Conservation (phyloP, 2,113 vertebrate species). For the Camelus bactrianus region DNA sequence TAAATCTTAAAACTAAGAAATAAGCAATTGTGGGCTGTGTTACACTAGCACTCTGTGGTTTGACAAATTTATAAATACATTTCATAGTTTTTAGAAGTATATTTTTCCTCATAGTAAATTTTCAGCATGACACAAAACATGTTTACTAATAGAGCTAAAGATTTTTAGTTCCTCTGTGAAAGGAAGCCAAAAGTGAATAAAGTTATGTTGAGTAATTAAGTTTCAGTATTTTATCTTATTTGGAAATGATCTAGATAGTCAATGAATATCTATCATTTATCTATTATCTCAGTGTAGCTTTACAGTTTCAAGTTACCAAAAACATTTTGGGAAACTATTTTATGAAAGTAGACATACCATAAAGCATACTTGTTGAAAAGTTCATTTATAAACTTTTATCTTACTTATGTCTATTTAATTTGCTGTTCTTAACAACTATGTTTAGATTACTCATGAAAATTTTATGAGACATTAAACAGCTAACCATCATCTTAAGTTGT, state of each 20-base stretch:
- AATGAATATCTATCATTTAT: background rate
- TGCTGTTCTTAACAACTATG: background rate
- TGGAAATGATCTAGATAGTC: background rate
- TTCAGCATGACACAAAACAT: background rate
- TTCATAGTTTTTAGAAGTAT: background rate
- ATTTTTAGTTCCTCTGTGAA: background rate
- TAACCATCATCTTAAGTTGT: background rate
- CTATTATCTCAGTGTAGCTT: background rate
- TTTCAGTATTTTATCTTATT: background rate
- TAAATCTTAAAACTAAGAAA: background rate
- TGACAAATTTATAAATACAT: background rate
- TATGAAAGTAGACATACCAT: background rate
- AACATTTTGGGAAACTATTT: background rate
- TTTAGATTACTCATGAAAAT: background rate
- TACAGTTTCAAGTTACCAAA: background rate
- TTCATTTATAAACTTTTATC: background rate
- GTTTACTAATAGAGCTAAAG: background rate
- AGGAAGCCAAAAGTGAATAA: background rate
- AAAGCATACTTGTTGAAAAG: background rate
- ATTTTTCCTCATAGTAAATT: background rate
- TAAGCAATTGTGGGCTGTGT: background rate
- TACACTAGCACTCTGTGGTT: background rate
- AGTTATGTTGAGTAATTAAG: background rate
- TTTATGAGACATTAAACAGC: background rate
- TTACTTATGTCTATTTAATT: background rate